Conservation (phyloP, 2,113 vertebrate genomes). For the Hypocryptadius cinnamomeus region DNA sequence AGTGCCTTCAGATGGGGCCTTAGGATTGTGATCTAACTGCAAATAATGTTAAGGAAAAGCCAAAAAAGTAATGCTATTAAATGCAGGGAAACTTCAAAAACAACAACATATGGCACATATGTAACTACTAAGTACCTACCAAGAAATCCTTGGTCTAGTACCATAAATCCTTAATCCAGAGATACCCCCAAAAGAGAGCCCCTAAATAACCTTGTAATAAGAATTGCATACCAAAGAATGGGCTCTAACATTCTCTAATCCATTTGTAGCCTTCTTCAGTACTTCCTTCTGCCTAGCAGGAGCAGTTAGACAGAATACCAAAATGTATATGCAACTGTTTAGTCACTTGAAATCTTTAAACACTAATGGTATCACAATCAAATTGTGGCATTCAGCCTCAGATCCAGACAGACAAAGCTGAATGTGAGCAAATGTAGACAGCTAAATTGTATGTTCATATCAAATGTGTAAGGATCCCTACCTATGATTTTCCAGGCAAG, state of each 20-base stretch:
- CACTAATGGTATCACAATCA: background rate
- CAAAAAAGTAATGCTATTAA: background rate
- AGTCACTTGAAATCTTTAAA: background rate
- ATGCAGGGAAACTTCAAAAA: conserved; percentile 18
- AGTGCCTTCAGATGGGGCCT: background rate
- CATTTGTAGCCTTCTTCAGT: background rate
- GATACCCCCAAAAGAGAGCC: background rate
- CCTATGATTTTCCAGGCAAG: background rate
- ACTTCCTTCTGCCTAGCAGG: background rate
- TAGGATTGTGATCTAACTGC: background rate
- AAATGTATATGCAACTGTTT: background rate
- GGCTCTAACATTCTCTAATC: background rate
- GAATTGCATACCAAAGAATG: background rate
- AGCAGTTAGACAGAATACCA: background rate
- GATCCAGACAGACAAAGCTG: background rate
- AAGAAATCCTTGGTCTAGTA: conserved; percentile 6
- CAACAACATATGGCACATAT: conserved; percentile 17
- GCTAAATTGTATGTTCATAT: background rate
- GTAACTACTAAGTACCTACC: background rate
- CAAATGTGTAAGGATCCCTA: background rate
- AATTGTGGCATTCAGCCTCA: background rate
- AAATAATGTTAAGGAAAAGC: background rate
- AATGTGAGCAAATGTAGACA: background rate
- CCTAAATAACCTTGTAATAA: conserved; percentile 29
- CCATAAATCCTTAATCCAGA: conserved; percentile 40